Evolutionary conservation across 2,888 invertebrate genomes (phyloP), one percentile per base, ranked within the genome.

Genomic region (Coleophora deauratella): DNA sequence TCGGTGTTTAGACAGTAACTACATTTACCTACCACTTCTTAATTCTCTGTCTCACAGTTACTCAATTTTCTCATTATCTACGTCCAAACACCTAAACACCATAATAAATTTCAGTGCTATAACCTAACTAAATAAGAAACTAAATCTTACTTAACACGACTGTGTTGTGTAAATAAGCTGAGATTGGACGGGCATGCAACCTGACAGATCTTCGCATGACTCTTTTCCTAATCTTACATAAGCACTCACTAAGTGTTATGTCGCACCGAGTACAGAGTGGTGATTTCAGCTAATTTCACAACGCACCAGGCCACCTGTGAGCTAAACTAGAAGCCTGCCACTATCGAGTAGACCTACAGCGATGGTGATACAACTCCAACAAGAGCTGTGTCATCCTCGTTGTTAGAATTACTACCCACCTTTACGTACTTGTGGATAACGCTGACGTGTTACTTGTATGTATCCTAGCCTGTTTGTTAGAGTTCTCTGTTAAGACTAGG

Each of bases 251-350:
- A 31, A 45, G 49, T 50, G 50, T 55, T 9, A 43, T 50, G 49
- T 55, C 50, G 67, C 74, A 72, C 74, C 60, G 55, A 52, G 57
- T 62, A 60, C 28, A 28, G 10, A 10, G n/a, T 31, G 66, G 59
- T 70, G 60, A 66, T 75, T 74, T 79, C 81, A 80, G 80, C 80
- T 71, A 68, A 76, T 80, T 81, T 76, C 78, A 78, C 79, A 75
- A 78, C 72, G 51, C 77, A 79, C 78, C 81, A 46, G 44, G 41
- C 58, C 61, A 59, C 48, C 55, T 55, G 52, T 50, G 49, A 56
- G 59, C 62, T 63, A 59, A 54, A 66, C 69, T 73, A 73, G 70
- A 71, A 72, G 72, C 65, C 57, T 66, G 72, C 72, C 66, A 67
- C 60, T 61, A 42, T 56, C 49, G 41, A 46, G 66, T 76, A 78